Percentiles rank a stretch among this genome's conserved stretches.
These are phyloP conservation scores for Incurvaria masculella DNA, from an alignment of 2,888 invertebrate species.

Conservation along the genomic window DNA sequence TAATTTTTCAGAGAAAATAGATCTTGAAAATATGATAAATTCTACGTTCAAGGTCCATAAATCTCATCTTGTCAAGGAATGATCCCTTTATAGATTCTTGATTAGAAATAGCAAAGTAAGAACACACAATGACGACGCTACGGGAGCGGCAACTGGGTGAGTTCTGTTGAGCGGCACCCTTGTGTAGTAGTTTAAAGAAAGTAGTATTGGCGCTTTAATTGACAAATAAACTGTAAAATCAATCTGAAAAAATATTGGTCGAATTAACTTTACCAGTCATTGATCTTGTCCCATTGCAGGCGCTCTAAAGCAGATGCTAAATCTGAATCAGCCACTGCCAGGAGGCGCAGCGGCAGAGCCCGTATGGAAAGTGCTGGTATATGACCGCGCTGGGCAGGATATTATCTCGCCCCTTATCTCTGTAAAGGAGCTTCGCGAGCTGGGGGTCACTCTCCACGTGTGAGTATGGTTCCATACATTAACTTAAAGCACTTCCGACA, in stretches of 20 bases:
- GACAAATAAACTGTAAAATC: background rate
- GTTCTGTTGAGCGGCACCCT: constrained; percentile 12
- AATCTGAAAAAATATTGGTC: background rate
- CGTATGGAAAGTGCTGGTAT: constrained; percentile 94
- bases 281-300: constrained; percentile 52
- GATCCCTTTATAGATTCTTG: constrained; percentile 2
- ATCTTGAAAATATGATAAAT: too few relatives aligned
- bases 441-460: constrained; percentile 98
- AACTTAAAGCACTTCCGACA: too few relatives aligned
- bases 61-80: too few relatives aligned
- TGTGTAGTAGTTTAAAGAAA: constrained; percentile 13
- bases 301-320: constrained; percentile 94
- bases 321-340: constrained; percentile 79
- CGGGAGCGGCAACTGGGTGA: constrained; percentile 29
- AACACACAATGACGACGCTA: constrained; percentile 20
- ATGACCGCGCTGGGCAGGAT: constrained; percentile 96
- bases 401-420: constrained; percentile 96
- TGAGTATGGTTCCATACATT: constrained; percentile 51
- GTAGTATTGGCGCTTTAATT: constrained; percentile 7
- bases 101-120: constrained; percentile 11
- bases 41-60: too few relatives aligned
- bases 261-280: background rate
- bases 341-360: constrained; percentile 81
- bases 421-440: constrained; percentile 90
- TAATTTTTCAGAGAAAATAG: too few relatives aligned